Percentiles rank a stretch among this genome's conserved stretches.
Evolutionary conservation across 2,797 vertebrate genomes (phyloP).

Genomic region (Sebastes kiyomatsui): DNA sequence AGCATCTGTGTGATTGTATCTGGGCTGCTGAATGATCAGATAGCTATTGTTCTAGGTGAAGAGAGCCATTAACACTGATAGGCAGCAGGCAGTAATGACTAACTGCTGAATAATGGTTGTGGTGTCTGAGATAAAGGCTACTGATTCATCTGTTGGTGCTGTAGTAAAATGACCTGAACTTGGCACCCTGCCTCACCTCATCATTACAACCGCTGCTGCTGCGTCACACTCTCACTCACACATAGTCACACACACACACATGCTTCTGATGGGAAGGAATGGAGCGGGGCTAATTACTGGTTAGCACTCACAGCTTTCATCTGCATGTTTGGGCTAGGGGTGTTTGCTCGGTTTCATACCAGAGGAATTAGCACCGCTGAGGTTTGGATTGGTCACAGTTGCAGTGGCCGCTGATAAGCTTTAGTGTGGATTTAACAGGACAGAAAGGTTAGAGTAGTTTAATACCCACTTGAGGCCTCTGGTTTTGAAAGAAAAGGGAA

Average conservation of each 20-base stretch:
- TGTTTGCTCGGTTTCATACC: conserved; percentile 65
- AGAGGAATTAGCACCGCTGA: conserved; percentile 70
- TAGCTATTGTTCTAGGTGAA: conserved; percentile 23
- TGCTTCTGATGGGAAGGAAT: conserved; percentile 41
- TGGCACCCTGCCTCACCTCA: conserved; percentile 39
- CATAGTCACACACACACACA: conserved; percentile 13
- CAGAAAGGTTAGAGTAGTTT: conserved; percentile 52
- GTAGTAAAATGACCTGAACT: conserved; percentile 50
- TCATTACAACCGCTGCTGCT: conserved; percentile 43
- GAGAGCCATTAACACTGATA: conserved; percentile 22
- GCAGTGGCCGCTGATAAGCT: conserved; percentile 48
- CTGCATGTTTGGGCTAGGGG: conserved; percentile 55
- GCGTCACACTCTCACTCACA: conserved; percentile 44
- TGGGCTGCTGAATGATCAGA: conserved; percentile 28
- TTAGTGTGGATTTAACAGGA: conserved; percentile 52
- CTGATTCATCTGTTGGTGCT: conserved; percentile 52
- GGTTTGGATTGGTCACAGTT: conserved; percentile 70
- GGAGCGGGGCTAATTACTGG: conserved; percentile 68
- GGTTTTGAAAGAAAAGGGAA: conserved; percentile 33
- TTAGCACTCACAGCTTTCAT: conserved; percentile 64
- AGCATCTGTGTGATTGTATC: conserved; percentile 38
- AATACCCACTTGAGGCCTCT: conserved; percentile 37
- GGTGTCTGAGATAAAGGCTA: conserved; percentile 42
- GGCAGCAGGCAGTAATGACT: conserved; percentile 39
- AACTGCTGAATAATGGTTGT: conserved; percentile 42